A percentile compares a stretch with the other conserved stretches of the same genome.
These are phyloP conservation scores for Cyanistes caeruleus DNA, from an alignment of 2,113 vertebrate species.

Conservation along the genomic window DNA sequence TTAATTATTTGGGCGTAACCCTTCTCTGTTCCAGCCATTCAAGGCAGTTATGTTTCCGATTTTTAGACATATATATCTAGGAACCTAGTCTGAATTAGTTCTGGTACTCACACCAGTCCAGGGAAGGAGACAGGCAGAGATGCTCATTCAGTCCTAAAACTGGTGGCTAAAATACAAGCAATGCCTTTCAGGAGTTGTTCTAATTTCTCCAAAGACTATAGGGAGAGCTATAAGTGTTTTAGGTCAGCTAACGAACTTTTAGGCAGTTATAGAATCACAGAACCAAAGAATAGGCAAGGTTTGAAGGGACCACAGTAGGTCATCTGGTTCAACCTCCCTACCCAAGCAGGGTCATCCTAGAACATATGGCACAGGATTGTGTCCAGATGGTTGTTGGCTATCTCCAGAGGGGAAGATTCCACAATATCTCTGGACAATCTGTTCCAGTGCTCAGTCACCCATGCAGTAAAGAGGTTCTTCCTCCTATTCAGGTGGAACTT, in stretches of 20 bases:
- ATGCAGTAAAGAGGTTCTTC: background rate
- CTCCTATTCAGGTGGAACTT: background rate
- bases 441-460: background rate
- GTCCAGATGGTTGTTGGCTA: background rate
- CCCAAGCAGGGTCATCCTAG: background rate
- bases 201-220: background rate
- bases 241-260: background rate
- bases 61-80: background rate
- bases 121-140: background rate
- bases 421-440: background rate
- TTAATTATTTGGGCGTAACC: background rate
- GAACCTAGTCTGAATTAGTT: background rate
- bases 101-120: background rate
- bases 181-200: background rate
- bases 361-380: background rate
- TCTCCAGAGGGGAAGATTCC: background rate
- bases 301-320: background rate
- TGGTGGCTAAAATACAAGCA: background rate
- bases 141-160: background rate
- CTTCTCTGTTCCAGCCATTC: background rate
- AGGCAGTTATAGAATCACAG: background rate
- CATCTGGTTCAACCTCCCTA: background rate
- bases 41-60: background rate
- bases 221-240: background rate
- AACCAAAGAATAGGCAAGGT: background rate